Percentiles rank a stretch among this genome's conserved stretches.
These are phyloP conservation scores for Carposina sasakii DNA, from an alignment of 1,140 invertebrate species.

Conservation along the genomic window DNA sequence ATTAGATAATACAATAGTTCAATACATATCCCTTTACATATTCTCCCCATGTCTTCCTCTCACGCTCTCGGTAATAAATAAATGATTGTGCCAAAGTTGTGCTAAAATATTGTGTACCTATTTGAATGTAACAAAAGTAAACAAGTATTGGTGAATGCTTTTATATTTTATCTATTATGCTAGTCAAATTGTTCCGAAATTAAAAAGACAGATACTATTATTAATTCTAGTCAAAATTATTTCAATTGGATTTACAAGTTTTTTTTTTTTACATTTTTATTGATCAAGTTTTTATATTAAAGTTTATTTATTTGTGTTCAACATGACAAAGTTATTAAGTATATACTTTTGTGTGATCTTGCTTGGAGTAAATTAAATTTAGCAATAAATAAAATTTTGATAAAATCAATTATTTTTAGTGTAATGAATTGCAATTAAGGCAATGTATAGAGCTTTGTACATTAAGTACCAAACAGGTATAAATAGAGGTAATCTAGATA, in stretches of 20 bases:
- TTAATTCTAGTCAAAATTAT: slow-evolving; percentile 64
- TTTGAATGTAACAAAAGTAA: slow-evolving; percentile 31
- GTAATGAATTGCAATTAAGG: slow-evolving; percentile 59
- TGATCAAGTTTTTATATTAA: slow-evolving; percentile 30
- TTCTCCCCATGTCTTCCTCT: slow-evolving; percentile 63
- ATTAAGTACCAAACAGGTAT: slow-evolving; percentile 64
- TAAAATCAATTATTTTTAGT: slow-evolving; percentile 71
- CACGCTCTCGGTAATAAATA: slow-evolving; percentile 47
- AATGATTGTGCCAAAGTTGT: slow-evolving; percentile 64
- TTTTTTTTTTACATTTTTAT: too few species aligned
- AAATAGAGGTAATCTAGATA: slow-evolving; percentile 59
- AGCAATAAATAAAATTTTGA: slow-evolving; percentile 66
- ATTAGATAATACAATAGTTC: slow-evolving; percentile 46
- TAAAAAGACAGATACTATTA: slow-evolving; percentile 42
- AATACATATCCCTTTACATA: slow-evolving; percentile 62
- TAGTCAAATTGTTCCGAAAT: slow-evolving; percentile 65
- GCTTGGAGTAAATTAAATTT: slow-evolving; percentile 54
- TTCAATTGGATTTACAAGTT: slow-evolving; percentile 39
- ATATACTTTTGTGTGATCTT: slow-evolving; percentile 51
- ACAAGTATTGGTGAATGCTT: slow-evolving; percentile 16
- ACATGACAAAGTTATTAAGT: slow-evolving; percentile 39
- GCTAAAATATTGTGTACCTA: slow-evolving; percentile 40
- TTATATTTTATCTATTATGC: slow-evolving; percentile 41
- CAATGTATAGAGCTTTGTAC: slow-evolving; percentile 72
- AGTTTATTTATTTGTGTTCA: slow-evolving; percentile 42